Base-by-base conservation (phyloP, 2,888 invertebrate genomes). In the Eristalis arbustorum region DNA sequence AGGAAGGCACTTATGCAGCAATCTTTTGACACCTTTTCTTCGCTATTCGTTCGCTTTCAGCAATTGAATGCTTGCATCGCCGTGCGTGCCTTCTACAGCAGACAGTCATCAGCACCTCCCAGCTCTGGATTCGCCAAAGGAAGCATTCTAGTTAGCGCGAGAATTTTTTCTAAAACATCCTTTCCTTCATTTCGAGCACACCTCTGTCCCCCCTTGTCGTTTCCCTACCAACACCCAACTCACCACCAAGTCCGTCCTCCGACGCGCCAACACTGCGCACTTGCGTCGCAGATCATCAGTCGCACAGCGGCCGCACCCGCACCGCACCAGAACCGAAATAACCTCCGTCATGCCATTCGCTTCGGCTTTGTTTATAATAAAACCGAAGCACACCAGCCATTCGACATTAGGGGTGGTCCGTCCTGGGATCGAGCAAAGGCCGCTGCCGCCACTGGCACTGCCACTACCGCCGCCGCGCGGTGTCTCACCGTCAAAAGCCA, bases 391-490 rank as follows among this genome's bases (percentile, higher is more conserved):
- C 73, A 82, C 42, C 80, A 68, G 62, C 56, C 42, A 23, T 69
- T 25, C 61, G 69, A 63, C 77, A 64, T 71, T 82, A 74, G 85
- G 85, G 85, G 85, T 85, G 85, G 85, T 85, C 85, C 66, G 8
- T 37, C 57, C n/a, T 31, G 76, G 57, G 42, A 57, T 22, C 49
- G 56, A 71, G 69, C 40, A 78, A 82, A 77, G 49, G 66, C 59
- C 59, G 67, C 73, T 31, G 71, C 37, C 25, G 25, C 25, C 25
- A 25, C 25, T 25, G 25, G 25, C 25, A 25, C 25, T 25, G 25
- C 25, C 25, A 25, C 25, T 37, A 49, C 49, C 18, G 49, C 18
- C 49, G n/a, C 49, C 49, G 49, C 18, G 59, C 80, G 71, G 75
- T 61, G 22, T 72, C 22, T 69, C 23, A 76, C 63, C 31, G 73